These are phyloP conservation scores for Xiphophorus couchianus DNA, from an alignment of 2,113 vertebrate genomes.

Conservation along the genomic window DNA sequence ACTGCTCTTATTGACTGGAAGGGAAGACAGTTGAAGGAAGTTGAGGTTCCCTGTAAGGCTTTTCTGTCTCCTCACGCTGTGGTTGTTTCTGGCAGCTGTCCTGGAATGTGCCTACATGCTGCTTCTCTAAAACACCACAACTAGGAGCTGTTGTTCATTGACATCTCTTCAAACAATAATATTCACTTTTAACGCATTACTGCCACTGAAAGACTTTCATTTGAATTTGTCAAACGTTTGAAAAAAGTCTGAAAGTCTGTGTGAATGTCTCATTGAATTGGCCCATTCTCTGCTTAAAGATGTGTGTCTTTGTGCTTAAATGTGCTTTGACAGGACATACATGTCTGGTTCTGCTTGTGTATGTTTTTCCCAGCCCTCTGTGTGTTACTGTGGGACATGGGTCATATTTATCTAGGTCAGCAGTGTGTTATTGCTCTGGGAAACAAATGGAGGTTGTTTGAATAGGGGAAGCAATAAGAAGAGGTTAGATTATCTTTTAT, in stretches of 20 bases:
- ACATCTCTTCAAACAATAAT: slow-evolving; percentile 34
- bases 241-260: slow-evolving; percentile 2
- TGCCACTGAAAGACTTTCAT: slow-evolving; percentile 36
- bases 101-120: slow-evolving; percentile 53
- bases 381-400: slow-evolving; percentile 50
- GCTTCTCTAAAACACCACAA: slow-evolving; percentile 36
- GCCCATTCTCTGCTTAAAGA: slow-evolving; percentile 28
- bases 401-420: slow-evolving; percentile 76
- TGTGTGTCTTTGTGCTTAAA: slow-evolving; percentile 48
- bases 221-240: slow-evolving; percentile 22
- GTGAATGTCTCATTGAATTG: slow-evolving; percentile 1
- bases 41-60: slow-evolving; percentile 16
- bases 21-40: slow-evolving; percentile 23
- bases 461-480: slow-evolving; percentile 62
- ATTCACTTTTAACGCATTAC: slow-evolving; percentile 18
- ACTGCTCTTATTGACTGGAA: slow-evolving; percentile 28
- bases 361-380: slow-evolving; percentile 72
- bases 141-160: slow-evolving; percentile 17
- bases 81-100: slow-evolving; percentile 55
- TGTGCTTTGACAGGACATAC: slow-evolving; percentile 3
- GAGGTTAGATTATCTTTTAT: slow-evolving; percentile 64
- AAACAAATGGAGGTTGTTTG: slow-evolving; percentile 67
- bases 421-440: slow-evolving; percentile 64
- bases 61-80: slow-evolving; percentile 8
- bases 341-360: slow-evolving; percentile 40